Conservation (phyloP, 2,797 vertebrate genomes). For the Hyperoplus lanceolatus region DNA sequence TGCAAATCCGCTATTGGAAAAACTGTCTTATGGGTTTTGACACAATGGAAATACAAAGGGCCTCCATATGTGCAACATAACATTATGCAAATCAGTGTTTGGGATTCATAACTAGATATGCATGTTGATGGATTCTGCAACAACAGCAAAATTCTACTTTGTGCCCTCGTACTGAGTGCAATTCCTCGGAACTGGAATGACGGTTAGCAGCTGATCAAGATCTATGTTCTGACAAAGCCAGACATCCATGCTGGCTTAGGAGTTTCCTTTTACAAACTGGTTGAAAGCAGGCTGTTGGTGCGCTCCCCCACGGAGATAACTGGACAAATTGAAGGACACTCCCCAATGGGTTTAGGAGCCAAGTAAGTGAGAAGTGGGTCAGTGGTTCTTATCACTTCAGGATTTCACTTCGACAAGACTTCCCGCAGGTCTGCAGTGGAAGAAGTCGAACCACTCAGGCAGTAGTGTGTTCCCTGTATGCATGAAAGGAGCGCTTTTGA, state of each 20-base stretch:
- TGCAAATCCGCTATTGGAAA: conserved; percentile 30
- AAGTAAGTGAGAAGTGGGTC: conserved; percentile 57
- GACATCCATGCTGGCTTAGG: conserved; percentile 28
- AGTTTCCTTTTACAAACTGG: conserved; percentile 34
- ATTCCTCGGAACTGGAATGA: neutral
- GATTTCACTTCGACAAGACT: conserved; percentile 29
- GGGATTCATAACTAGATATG: conserved; percentile 21
- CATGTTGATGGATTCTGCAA: conserved; percentile 7
- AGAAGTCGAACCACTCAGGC: conserved; percentile 27
- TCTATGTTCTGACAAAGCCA: conserved; percentile 8
- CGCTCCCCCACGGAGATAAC: conserved; percentile 51
- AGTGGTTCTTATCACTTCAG: conserved; percentile 39
- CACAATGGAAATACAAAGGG: conserved; percentile 4
- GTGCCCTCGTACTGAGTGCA: neutral
- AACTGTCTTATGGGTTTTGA: conserved; percentile 23
- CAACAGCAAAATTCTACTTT: neutral
- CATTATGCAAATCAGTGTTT: conserved; percentile 32
- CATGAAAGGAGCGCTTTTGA: conserved; percentile 39
- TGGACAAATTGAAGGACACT: conserved; percentile 45
- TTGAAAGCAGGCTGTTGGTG: conserved; percentile 45
- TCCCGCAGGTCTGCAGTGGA: conserved; percentile 37
- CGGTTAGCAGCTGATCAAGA: neutral
- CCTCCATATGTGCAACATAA: conserved; percentile 21
- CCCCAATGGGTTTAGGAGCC: conserved; percentile 24
- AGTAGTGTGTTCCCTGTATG: conserved; percentile 17